phyloP scores from a whole-genome alignment of 1,140 invertebrate species.

The Trichonephila clavipes region DNA sequence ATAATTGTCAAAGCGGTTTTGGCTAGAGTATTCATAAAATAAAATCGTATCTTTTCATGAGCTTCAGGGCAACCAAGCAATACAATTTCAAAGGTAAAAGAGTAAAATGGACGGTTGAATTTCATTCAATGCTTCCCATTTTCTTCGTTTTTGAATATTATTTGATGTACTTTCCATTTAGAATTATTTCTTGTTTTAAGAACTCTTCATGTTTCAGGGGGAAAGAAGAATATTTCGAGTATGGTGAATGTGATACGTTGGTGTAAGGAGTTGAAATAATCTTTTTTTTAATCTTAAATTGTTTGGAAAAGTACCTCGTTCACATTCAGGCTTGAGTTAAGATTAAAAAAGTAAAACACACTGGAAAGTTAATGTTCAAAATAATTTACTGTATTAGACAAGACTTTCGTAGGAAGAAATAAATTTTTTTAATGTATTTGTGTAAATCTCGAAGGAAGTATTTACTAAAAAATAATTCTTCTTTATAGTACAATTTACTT shows the following conservation, averaged over 20 bases:
- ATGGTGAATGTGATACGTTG: too few relatives aligned
- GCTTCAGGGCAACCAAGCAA: not conserved
- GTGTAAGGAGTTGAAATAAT: not conserved
- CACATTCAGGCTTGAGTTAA: not conserved
- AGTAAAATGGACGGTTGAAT: slow-evolving; percentile 17
- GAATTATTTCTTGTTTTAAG: slow-evolving; percentile 34
- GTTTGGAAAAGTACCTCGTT: not conserved
- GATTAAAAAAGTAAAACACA: too few relatives aligned
- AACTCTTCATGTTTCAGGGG: not conserved
- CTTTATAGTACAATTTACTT: too few relatives aligned
- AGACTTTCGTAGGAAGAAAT: too few relatives aligned
- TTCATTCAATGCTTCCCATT: not conserved
- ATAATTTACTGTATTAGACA: too few relatives aligned
- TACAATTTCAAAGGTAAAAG: slow-evolving; percentile 28
- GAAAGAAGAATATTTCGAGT: not conserved
- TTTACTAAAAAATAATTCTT: too few relatives aligned
- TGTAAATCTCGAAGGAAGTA: too few relatives aligned
- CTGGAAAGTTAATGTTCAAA: too few relatives aligned
- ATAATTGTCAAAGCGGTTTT: slow-evolving; percentile 42
- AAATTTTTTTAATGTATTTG: too few relatives aligned
- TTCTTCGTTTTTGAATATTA: not conserved
- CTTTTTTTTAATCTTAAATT: not conserved
- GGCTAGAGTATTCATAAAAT: not conserved
- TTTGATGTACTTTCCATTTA: slow-evolving; percentile 41
- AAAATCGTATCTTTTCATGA: not conserved